phyloP scores from a whole-genome alignment of 1,140 invertebrate genomes.

The Wasmannia auropunctata region DNA sequence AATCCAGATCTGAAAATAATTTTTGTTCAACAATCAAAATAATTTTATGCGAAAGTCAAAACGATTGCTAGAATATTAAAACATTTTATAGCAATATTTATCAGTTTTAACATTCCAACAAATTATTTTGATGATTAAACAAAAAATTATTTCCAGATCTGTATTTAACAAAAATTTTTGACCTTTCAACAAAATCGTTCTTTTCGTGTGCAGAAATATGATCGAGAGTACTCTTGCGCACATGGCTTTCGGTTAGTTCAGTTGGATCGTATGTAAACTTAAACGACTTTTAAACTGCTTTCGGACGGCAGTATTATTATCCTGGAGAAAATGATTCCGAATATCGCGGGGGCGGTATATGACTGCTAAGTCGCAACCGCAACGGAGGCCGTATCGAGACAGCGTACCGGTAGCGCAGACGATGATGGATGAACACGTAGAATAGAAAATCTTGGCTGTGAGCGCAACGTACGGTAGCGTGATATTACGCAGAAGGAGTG shows the following conservation, averaged over 20 bases:
- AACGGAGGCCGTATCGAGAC: slow-evolving; percentile 48
- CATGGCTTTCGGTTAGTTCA: neutral
- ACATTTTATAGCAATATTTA: no score
- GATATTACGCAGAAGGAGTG: slow-evolving; percentile 63
- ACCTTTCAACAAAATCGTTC: no score
- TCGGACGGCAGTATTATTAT: slow-evolving; percentile 8
- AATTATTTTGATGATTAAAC: no score
- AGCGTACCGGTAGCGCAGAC: slow-evolving; percentile 55
- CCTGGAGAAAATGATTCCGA: slow-evolving; percentile 29
- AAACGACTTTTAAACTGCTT: slow-evolving; percentile 31
- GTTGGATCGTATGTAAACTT: neutral
- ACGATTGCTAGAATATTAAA: no score
- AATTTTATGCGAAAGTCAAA: no score
- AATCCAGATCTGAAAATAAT: no score
- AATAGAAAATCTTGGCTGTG: slow-evolving; percentile 77
- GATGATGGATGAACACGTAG: slow-evolving; percentile 77
- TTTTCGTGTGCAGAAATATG: neutral
- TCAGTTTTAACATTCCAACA: no score
- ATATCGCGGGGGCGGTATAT: slow-evolving; percentile 27
- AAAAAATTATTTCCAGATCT: no score
- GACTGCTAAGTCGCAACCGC: slow-evolving; percentile 51
- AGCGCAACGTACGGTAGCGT: slow-evolving; percentile 60
- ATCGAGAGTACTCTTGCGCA: neutral
- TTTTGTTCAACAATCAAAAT: no score
- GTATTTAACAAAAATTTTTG: no score